Evolutionary conservation across 2,113 vertebrate genomes (phyloP), one percentile per base, ranked within the genome.

Genomic region (Zosterops borbonicus): DNA sequence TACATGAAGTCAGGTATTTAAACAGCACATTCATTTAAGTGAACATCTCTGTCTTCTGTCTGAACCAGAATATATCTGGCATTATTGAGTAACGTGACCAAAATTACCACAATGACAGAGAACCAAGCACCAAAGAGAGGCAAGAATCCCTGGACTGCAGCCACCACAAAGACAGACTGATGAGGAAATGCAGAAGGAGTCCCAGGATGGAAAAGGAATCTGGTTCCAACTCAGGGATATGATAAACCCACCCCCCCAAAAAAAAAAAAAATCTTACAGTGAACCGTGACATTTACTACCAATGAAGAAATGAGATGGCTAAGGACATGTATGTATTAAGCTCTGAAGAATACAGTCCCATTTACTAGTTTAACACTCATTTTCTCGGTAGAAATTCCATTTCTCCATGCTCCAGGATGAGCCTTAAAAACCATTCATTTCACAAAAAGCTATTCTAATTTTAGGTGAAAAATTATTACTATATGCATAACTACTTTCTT

Each of bases 261-360:
- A 29, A 22, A 15, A 27, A 46, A 27, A 83, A 46, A 31, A 5
- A 50, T 10, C 42, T 59, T 83, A 37, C 20, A 76, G 14, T 15
- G 35, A 29, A 46, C 21, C 0, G 0, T 4, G 31, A 21, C 12
- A 58, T 52, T 70, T 52, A 65, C 2, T 5, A 41, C 14, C 56
- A 93, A 21, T 10, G 24, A 31, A 67, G 78, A 71, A 75, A 33
- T 8, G 4, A 83, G 31, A 52, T 29, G 5, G 23, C 23, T 71
- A 50, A 58, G 22, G 9, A 70, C 7, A 11, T 70, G 23, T 39
- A 23, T 35, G 6, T 23, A 71, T 41, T 79, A 79, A 56, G 6
- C 25, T 62, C 42, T 58, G 60, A 91, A 89, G 53, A 83, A 91
- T 27, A 75, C 7, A 37, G 24, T 39, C 12, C 7, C 8, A 35